A percentile compares a stretch with the other conserved stretches of the same genome.
phyloP scores from a whole-genome alignment of 2,113 vertebrate genomes.

The Oreochromis tanganicae region DNA sequence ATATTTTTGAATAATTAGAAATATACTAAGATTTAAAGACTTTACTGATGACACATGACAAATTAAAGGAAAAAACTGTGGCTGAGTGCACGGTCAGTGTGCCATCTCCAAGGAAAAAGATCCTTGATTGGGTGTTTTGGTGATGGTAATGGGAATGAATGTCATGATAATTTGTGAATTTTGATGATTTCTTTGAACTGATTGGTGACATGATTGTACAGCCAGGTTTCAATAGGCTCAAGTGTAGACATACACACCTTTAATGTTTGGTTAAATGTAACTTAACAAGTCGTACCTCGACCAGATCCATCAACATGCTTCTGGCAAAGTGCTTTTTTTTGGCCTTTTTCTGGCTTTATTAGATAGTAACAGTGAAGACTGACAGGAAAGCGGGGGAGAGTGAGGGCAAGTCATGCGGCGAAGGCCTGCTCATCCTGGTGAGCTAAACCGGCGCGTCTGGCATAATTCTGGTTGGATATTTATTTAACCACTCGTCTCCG shows the following conservation, averaged over 20 bases:
- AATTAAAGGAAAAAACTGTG: not conserved
- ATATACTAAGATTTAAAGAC: not conserved
- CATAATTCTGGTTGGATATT: not conserved
- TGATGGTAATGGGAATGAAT: not conserved
- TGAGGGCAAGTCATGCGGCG: not conserved
- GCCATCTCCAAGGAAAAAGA: not conserved
- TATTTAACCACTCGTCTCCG: not conserved
- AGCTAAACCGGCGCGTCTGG: not conserved
- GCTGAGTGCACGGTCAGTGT: not conserved
- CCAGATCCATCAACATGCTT: not conserved
- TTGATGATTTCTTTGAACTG: not conserved
- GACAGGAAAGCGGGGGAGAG: not conserved
- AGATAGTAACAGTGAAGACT: rapidly evolving
- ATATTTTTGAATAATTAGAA: not conserved
- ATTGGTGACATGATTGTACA: rapidly evolving
- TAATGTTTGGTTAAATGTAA: not conserved
- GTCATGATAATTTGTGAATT: not conserved
- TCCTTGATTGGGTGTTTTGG: not conserved
- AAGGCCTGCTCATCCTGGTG: not conserved
- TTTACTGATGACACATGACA: rapidly evolving
- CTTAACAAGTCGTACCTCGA: not conserved
- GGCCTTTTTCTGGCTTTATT: not conserved
- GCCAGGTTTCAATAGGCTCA: not conserved
- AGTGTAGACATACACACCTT: not conserved
- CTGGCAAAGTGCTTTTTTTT: not conserved